Evolutionary conservation across 1,140 invertebrate species (phyloP), one percentile per base, ranked within the genome.

Genomic region (Brachionus calyciflorus): DNA sequence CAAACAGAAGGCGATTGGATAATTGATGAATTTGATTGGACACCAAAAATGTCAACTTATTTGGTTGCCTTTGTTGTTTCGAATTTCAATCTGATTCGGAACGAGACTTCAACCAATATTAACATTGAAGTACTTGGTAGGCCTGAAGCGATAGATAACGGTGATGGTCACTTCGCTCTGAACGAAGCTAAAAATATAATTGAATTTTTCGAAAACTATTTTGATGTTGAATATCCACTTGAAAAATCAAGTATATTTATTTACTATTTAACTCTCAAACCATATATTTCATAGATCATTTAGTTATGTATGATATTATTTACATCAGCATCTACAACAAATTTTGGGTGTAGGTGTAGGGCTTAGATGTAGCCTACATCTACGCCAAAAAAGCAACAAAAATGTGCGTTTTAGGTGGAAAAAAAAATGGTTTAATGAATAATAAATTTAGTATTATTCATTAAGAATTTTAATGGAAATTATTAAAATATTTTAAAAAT

Each of bases 101-200:
- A 17, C 7, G 81, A 69, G 46, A 92, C 2, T 96, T 95, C 82
- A 90, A 90, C 79, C 91, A 96, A 79, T 93, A 96, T 83, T 94
- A 94, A 6, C 81, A 89, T 77, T 9, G 49, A 65, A 30, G 55
- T 65, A 12, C 21, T 7, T n/a, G 76, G 40, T 14, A 48, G 44
- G 33, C 76, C 76, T 3, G 76, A 77, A 46, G 28, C 21, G 28
- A 77, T 77, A 4, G 26, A 33, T 24, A 55, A 57, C 28, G 49
- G 49, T 33, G 76, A 65, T 37, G 76, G 53, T 28, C 6, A 60
- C 6, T 68, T 24, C 28, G 40, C 75, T 57, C 79, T 80, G 1
- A 75, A 84, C 81, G 84, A 86, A 33, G 82, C 84, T 10, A 79
- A 81, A 21, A 41, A 46, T 17, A 33, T 75, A 33, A 41, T 79